Evolutionary conservation across 2,888 invertebrate species (phyloP).

Genomic region (Brachyopa scutellaris): DNA sequence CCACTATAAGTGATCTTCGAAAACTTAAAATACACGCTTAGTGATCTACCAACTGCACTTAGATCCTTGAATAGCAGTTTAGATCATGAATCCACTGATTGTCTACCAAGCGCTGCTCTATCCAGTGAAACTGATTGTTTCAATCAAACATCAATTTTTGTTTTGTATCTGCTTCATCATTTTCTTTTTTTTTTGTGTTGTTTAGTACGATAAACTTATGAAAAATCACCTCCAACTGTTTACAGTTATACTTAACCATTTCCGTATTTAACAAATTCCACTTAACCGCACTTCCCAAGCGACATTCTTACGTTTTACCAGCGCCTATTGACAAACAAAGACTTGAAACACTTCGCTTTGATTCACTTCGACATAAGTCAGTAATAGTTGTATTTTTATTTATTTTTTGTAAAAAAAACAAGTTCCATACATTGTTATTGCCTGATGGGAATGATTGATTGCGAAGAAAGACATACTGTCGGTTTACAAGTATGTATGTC

Average conservation of each 20-base stretch:
- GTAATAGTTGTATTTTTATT: neutral
- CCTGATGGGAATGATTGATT: conserved; percentile 17
- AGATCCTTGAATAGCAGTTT: no score
- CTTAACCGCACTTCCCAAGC: neutral
- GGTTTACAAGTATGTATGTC: conserved; percentile 39
- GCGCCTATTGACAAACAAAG: neutral
- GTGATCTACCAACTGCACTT: no score
- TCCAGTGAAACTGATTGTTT: no score
- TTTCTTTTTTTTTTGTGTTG: no score
- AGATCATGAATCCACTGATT: no score
- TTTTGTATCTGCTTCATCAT: no score
- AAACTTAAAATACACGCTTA: no score
- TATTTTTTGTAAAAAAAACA: neutral
- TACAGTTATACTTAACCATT: neutral
- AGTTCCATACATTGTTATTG: conserved; percentile 36
- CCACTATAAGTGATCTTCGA: no score
- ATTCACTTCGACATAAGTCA: conserved; percentile 4
- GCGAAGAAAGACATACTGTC: conserved; percentile 37
- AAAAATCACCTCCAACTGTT: neutral
- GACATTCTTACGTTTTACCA: neutral
- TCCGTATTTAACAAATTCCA: neutral
- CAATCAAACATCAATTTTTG: no score
- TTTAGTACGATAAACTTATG: no score
- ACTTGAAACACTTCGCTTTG: neutral
- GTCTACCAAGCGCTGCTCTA: no score